Evolutionary conservation across 2,888 invertebrate genomes (phyloP), one percentile per base, ranked within the genome.

Genomic region (Nezara viridula): DNA sequence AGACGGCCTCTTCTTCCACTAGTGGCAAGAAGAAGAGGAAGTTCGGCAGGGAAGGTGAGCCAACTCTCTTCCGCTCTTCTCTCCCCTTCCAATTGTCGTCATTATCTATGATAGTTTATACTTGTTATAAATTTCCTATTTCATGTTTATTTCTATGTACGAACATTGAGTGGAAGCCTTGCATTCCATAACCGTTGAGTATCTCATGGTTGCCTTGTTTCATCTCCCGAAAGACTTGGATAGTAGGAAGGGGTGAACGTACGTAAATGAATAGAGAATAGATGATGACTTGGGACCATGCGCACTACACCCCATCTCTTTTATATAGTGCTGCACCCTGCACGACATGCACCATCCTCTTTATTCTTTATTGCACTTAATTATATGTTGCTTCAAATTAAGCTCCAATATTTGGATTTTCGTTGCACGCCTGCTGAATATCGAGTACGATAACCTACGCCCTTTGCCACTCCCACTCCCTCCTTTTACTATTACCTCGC

Each of bases 11-110:
- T 73, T 91, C 90, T 81, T 91, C 91, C 85, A 90, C 91, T 37
- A 91, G 91, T 50, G 91, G 91, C 60, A 97, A 97, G 94, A 97
- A 97, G 94, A 97, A 97, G 93, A 94, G 97, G 91, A 97, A 97
- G 92, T 94, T 94, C 93, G 97, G 97, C 92, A 94, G 96, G 92
- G 97, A 97, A 92, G 97, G 96, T 91, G 90, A 91, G 88, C n/a
- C 12, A 40, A n/a, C 44, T n/a, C 1, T n/a, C 14, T 2, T 81
- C n/a, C 44, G n/a, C 37, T 40, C 77, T 1, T 44, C 44, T 1
- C 40, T n/a, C 81, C 9, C 2, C 21, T 40, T 60, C 27, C 60
- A 12, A 9, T n/a, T n/a, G n/a, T 3, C 55, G 55, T 55, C n/a
- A 55, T 55, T 55, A 7, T 27, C n/a, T 16, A 32, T 14, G 14